Conservation (phyloP, 2,888 invertebrate genomes). For the Ophonus ardosiacus region DNA sequence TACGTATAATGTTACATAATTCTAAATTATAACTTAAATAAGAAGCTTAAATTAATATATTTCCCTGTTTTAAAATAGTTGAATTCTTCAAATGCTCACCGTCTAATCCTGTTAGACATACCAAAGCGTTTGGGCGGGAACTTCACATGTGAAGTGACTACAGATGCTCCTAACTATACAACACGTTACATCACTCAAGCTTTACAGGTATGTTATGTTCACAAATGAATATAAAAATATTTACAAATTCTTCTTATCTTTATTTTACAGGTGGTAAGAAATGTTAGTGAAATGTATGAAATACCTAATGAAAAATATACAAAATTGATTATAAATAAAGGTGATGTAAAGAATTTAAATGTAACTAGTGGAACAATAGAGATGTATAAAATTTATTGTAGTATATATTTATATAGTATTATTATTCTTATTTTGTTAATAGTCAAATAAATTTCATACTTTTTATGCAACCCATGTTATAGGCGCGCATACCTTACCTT, state of each 20-base stretch:
- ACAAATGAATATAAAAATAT: conserved; percentile 14
- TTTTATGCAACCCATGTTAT: background rate
- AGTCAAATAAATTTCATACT: conserved; percentile 23
- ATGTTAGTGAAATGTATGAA: conserved; percentile 18
- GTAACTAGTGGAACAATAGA: conserved; percentile 3
- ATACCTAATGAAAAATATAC: conserved; percentile 37
- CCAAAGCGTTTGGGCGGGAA: conserved; percentile 83
- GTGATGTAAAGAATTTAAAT: conserved; percentile 4
- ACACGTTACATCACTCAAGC: conserved; percentile 78
- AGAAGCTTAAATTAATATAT: background rate
- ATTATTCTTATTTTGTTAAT: conserved; percentile 29
- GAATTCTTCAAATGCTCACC: conserved; percentile 83
- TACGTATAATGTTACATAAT: background rate
- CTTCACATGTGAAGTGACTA: conserved; percentile 85
- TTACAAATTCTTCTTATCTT: conserved; percentile 31
- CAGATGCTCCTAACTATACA: conserved; percentile 83
- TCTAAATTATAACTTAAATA: background rate
- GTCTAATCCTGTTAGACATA: conserved; percentile 83
- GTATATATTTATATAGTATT: conserved; percentile 31
- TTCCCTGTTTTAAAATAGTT: conserved; percentile 75
- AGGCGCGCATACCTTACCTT: conserved; percentile 10
- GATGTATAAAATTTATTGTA: conserved; percentile 27
- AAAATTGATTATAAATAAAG: conserved; percentile 8
- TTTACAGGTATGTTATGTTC: conserved; percentile 57
- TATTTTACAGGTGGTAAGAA: conserved; percentile 35